Percentiles rank a stretch among this genome's conserved stretches.
phyloP scores from a whole-genome alignment of 2,888 invertebrate genomes.

The Hanleya hanleyi region DNA sequence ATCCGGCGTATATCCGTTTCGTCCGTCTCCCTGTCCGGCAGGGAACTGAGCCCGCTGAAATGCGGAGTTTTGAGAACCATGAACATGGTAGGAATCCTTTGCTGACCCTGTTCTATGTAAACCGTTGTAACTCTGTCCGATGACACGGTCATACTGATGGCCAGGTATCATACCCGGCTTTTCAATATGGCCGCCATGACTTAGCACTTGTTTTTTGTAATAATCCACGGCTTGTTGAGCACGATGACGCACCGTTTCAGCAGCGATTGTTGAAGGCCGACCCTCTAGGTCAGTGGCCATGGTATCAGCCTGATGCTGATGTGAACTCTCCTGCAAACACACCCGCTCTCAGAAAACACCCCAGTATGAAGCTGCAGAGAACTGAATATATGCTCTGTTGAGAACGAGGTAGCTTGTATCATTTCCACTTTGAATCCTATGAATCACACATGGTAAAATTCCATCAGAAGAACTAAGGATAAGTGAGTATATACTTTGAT shows the following conservation, averaged over 20 bases:
- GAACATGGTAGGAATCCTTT: not conserved
- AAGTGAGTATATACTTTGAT: no score
- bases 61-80: not conserved
- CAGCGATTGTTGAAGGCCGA: slow-evolving; percentile 23
- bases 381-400: not conserved
- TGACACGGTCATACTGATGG: not conserved
- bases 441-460: no score
- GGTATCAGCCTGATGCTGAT: not conserved
- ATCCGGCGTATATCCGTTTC: not conserved
- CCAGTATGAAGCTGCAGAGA: not conserved
- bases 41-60: not conserved
- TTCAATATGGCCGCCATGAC: not conserved
- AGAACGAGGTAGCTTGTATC: no score
- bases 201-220: slow-evolving; percentile 53
- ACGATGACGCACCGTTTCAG: slow-evolving; percentile 57
- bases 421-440: no score
- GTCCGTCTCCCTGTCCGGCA: not conserved
- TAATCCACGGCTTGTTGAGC: slow-evolving; percentile 62
- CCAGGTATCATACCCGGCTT: not conserved
- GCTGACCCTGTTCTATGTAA: not conserved
- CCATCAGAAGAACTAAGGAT: no score
- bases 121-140: not conserved
- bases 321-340: not conserved
- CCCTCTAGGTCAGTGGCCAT: slow-evolving; percentile 1
- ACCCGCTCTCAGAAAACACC: not conserved